Conservation (phyloP, 2,113 vertebrate genomes). For the Melanotaenia duboulayi region DNA sequence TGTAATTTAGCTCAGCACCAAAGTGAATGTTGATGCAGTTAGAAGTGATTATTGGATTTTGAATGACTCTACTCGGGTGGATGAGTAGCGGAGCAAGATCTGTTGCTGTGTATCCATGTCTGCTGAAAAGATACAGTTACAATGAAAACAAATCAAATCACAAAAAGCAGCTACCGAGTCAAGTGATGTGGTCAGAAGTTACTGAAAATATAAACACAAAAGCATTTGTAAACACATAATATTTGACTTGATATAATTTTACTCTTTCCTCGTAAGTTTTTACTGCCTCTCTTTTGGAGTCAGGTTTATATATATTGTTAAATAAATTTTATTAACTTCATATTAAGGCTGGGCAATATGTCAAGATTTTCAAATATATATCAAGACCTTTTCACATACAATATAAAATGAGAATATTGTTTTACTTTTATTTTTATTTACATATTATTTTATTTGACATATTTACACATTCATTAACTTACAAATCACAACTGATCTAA, state of each 20-base stretch:
- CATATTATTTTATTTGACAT: too few species aligned
- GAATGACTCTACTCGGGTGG: conserved; percentile 16
- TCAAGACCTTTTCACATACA: too few species aligned
- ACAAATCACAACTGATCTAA: too few species aligned
- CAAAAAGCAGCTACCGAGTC: not conserved
- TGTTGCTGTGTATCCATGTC: conserved; percentile 4
- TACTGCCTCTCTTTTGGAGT: not conserved
- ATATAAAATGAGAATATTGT: too few species aligned
- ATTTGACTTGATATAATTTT: too few species aligned
- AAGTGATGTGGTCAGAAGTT: too few species aligned
- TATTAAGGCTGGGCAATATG: too few species aligned
- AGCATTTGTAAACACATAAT: not conserved
- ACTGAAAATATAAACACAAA: not conserved
- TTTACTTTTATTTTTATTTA: too few species aligned
- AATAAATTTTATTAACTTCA: too few species aligned
- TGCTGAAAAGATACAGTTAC: not conserved
- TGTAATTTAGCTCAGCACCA: conserved; percentile 9
- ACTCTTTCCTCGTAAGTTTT: not conserved
- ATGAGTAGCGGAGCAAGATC: conserved; percentile 22
- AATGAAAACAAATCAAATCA: not conserved
- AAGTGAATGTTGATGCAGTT: conserved; percentile 37
- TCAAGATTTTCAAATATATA: too few species aligned
- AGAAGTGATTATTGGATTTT: conserved; percentile 32
- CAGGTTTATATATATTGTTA: too few species aligned
- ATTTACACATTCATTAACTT: too few species aligned